phyloP scores from a whole-genome alignment of 2,113 vertebrate genomes.

The Sturnus vulgaris region DNA sequence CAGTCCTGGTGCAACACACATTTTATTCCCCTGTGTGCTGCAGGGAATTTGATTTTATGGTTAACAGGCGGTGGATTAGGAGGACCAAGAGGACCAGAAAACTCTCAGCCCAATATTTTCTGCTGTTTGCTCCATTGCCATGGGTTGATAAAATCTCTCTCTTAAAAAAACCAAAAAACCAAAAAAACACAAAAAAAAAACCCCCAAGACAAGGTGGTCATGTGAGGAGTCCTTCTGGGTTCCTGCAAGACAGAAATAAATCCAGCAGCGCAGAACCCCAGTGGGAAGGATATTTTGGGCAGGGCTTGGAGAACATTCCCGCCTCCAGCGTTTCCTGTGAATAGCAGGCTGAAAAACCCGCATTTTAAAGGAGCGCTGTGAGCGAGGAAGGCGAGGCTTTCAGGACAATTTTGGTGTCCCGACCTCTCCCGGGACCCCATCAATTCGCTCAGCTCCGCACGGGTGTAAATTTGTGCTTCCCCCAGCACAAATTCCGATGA shows the following conservation, averaged over 20 bases:
- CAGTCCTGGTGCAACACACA: not conserved
- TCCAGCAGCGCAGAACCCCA: not conserved
- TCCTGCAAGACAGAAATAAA: not conserved
- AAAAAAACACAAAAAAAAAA: not conserved
- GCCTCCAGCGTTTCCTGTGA: not conserved
- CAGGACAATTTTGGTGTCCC: not conserved
- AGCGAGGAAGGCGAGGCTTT: not conserved
- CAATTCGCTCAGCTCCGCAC: not conserved
- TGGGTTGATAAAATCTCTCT: not conserved
- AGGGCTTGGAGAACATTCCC: not conserved
- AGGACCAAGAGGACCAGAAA: not conserved
- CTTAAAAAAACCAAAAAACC: not conserved
- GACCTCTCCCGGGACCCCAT: not conserved
- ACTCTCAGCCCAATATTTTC: not conserved
- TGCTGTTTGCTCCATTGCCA: not conserved
- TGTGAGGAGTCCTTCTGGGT: not conserved
- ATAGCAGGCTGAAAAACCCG: not conserved
- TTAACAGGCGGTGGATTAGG: not conserved
- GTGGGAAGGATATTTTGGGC: not conserved
- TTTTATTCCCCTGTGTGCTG: not conserved
- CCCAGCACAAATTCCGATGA: not conserved
- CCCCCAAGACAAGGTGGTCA: not conserved
- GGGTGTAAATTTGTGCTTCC: not conserved
- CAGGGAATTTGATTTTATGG: not conserved
- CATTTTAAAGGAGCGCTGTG: not conserved